Evolutionary conservation across 2,888 invertebrate genomes (phyloP), one percentile per base, ranked within the genome.

Genomic region (Andrena hattorfiana): DNA sequence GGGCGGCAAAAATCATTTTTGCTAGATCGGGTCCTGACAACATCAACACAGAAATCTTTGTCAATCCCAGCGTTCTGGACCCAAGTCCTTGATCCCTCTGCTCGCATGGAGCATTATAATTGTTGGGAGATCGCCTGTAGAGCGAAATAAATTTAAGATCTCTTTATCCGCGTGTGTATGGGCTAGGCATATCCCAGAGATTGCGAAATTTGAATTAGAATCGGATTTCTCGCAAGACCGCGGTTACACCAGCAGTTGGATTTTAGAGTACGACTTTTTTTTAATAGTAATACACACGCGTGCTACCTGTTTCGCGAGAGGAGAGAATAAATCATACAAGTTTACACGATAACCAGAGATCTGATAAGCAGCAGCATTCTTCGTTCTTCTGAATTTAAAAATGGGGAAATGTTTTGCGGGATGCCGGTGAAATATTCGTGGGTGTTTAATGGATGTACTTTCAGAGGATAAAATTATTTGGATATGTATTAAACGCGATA

Each of bases 131-230:
- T 69, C 63, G 8, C 69, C 66, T 49, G 16, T 51, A 20, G 16
- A 35, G 51, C 23, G 70, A 83, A 71, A 80, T 77, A 80, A 79
- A 73, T 75, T 26, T 28, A 26, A 72, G 80, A 77, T 71, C 64
- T 66, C 13, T 66, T 81, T 71, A 71, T 75, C 82, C 51, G 26
- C 54, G 30, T 32, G 62, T 23, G 23, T 13, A 49, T n/a, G 23
- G 30, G 30, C 20, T 8, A 10, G 13, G 20, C 71, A 10, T 66
- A 30, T 2, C 23, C 54, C n/a, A 26, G 32, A 16, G 59, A 76
- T 87, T 87, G 51, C 26, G 85, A 87, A 85, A 87, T 59, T 71
- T 32, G 75, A 81, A 67, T 82, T 82, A 82, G 68, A 35, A 60
- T 72, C 70, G 70, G 68, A 63, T 72, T 73, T 75, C 71, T 66